Evolutionary conservation across 1,140 invertebrate species (phyloP), one percentile per base, ranked within the genome.

Genomic region (Chrysopa pallens): DNA sequence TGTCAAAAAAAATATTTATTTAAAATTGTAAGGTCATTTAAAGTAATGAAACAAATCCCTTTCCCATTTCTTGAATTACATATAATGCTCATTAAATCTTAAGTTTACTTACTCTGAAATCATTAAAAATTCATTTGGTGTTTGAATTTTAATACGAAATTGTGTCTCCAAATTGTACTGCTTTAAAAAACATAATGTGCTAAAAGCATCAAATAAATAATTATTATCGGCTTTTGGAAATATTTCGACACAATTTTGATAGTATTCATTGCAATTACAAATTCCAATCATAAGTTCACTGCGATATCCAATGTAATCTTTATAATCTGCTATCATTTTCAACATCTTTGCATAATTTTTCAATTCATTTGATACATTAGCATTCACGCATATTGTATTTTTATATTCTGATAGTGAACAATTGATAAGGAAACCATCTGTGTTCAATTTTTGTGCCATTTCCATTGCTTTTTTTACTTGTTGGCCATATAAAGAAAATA

Each of bases 401-500:
- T 72, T 77, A 2, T 73, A 74, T 52, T 79, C 76, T 38, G 17
- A 23, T 23, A 70, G 55, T 31, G 67, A 63, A 4, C 71, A 72
- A 66, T 68, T 74, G 40, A 78, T 63, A 7, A 78, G 65, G 52
- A 73, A 76, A 49, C 70, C 70, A 54, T 76, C 69, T 1, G 73
- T 69, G 44, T 68, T 72, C 3, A 79, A 50, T 48, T 68, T 69
- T 36, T 72, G 68, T 7, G 74, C 70, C n/a, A 73, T 58, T 49
- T 79, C 74, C 36, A 79, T 52, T 27, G 71, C 72, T 52, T 72
- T 70, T 56, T 77, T 78, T 15, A 75, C 67, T 52, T 77, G 74
- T 11, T 71, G 67, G 11, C 67, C 73, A 2, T 72, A 74, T 49
- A 66, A 71, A 4, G 70, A 66, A 47, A 74, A 64, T 1, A 72